Conservation (phyloP, 2,797 vertebrate species). For the Synaphobranchus kaupii region DNA sequence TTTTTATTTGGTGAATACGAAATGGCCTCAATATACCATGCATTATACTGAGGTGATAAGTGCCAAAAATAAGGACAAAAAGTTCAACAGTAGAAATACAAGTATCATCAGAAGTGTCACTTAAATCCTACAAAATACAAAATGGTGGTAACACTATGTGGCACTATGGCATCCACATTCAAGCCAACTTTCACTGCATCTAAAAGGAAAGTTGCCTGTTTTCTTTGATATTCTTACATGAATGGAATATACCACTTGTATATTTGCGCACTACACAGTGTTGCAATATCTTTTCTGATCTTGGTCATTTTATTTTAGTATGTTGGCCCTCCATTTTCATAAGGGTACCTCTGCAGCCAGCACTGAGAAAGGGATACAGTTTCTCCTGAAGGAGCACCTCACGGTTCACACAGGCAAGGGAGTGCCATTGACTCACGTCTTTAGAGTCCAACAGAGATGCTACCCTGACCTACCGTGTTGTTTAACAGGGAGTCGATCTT, state of each 20-base stretch:
- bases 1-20: no score
- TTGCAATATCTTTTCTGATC: no score
- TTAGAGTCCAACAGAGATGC: background rate
- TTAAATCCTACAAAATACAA: background rate
- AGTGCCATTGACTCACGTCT: background rate
- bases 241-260: no score
- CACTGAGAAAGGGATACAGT: background rate
- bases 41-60: background rate
- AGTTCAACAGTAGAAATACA: background rate
- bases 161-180: background rate
- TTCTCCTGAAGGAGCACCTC: background rate
- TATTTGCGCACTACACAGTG: no score
- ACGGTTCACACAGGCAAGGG: background rate
- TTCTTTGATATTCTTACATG: background rate
- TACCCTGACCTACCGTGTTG: slow-evolving; percentile 71
- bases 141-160: background rate
- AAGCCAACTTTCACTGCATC: background rate
- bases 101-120: background rate
- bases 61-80: background rate
- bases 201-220: background rate
- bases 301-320: no score
- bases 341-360: background rate
- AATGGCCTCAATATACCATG: background rate
- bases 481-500: slow-evolving; percentile 84
- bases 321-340: no score